phyloP scores from a whole-genome alignment of 2,113 vertebrate species.

The Herpailurus yagouaroundi region DNA sequence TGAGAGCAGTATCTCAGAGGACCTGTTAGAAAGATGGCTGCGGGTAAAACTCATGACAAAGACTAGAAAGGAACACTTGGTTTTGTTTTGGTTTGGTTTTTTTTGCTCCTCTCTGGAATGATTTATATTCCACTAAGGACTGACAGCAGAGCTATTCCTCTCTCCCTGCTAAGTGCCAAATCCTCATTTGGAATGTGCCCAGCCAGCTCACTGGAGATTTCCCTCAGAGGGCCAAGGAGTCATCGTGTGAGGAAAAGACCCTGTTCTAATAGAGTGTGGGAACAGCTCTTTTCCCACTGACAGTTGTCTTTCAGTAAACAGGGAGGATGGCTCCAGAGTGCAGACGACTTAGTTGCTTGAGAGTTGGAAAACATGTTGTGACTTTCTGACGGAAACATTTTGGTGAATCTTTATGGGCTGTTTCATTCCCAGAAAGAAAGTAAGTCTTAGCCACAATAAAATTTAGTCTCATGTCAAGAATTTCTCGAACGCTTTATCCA shows the following conservation, averaged over 20 bases:
- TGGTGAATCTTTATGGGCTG: background rate
- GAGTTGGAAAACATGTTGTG: background rate
- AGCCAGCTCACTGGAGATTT: background rate
- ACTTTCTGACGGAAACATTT: background rate
- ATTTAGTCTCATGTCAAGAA: constrained; percentile 14
- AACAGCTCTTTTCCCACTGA: background rate
- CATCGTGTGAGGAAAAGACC: background rate
- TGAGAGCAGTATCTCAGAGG: background rate
- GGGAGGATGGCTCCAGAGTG: background rate
- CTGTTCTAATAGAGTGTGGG: background rate
- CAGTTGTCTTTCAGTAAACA: background rate
- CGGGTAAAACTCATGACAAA: constrained; percentile 43
- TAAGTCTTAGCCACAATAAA: background rate
- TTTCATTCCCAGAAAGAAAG: background rate
- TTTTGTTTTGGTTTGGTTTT: background rate
- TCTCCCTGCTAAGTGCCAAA: background rate
- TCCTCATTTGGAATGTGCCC: background rate
- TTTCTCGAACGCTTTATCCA: background rate
- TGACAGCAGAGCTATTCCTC: background rate
- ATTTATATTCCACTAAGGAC: constrained; percentile 35
- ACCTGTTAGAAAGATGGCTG: background rate
- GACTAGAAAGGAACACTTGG: background rate
- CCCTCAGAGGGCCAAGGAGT: background rate
- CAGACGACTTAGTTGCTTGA: background rate
- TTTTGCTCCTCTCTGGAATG: background rate